Evolutionary conservation across 2,113 vertebrate genomes (phyloP), one percentile per base, ranked within the genome.

Genomic region (Rousettus leschenaultii): DNA sequence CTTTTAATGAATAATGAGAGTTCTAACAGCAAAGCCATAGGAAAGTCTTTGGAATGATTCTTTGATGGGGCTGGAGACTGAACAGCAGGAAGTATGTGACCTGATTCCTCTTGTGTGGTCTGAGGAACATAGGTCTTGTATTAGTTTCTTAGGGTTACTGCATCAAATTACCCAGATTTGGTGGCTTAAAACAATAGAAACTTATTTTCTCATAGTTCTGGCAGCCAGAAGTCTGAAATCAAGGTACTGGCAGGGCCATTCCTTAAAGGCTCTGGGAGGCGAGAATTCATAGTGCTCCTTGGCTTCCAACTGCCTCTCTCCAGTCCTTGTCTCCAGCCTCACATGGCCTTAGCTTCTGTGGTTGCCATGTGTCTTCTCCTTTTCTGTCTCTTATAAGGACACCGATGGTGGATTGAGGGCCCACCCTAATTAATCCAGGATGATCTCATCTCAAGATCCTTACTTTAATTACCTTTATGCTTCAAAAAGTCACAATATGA

Each of bases 201-300:
- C 57, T 26, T 2, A 21, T 30, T 35, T 59, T 48, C 33, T 70
- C 65, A 51, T 51, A 22, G 33, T 43, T 35, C 65, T 61, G 65
- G 51, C 57, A 11, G 38, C 89, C 57, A 14, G 43, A 59, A 71
- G 43, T 35, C 78, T 38, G 26, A 61, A 83, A 35, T 48, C 18
- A 6, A 33, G n/a, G 68, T 16, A 1, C 35, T 2, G 7, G 6
- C 24, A 51, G 43, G 33, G 26, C 19, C 79, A 12, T 9, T 0
- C 12, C 40, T 35, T 6, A 10, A 68, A 61, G 40, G 28, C 16
- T 51, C 43, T 53, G 5, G 55, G 38, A 83, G 48, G 26, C 15
- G n/a, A 83, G n/a, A 22, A 14, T 38, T 48, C 16, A 5, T 8
- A 22, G 2, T 9, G 43, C 19, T 24, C 68, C 18, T 51, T 63